Percentiles rank a stretch among this genome's conserved stretches.
These are phyloP conservation scores for Toxotes chatareus DNA, from an alignment of 2,113 vertebrate genomes.

Conservation along the genomic window DNA sequence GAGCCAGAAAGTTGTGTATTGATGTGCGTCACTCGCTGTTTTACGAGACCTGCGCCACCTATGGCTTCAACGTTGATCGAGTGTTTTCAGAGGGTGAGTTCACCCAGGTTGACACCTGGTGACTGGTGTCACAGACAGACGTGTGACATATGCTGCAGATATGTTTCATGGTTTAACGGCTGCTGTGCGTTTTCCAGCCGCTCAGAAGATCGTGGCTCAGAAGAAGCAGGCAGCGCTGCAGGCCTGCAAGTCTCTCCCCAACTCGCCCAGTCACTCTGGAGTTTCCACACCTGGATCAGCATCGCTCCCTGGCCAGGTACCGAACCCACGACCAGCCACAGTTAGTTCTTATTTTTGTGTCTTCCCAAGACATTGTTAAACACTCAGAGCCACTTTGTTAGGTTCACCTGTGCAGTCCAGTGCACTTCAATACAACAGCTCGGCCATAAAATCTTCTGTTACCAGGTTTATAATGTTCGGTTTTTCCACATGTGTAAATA, in stretches of 20 bases:
- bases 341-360: rapidly evolving
- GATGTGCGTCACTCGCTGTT: conserved; percentile 92
- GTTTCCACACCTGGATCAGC: conserved; percentile 89
- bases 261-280: conserved; percentile 93
- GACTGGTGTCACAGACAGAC: neutral
- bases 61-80: conserved; percentile 95
- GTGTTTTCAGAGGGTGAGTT: conserved; percentile 93
- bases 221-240: conserved; percentile 91
- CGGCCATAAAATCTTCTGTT: no score
- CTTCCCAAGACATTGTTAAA: no score
- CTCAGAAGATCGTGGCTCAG: conserved; percentile 91
- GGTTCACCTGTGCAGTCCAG: no score
- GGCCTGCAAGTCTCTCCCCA: conserved; percentile 95
- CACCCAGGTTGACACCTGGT: neutral
- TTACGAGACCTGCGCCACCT: conserved; percentile 97
- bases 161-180: neutral
- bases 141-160: no score
- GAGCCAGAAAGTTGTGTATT: conserved; percentile 89
- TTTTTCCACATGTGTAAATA: no score
- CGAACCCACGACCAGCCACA: neutral
- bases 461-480: no score
- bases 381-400: no score
- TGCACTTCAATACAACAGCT: no score
- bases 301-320: conserved; percentile 86
- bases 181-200: conserved; percentile 81